Conservation (phyloP, 2,113 vertebrate species). For the Nansenia antarctica region DNA sequence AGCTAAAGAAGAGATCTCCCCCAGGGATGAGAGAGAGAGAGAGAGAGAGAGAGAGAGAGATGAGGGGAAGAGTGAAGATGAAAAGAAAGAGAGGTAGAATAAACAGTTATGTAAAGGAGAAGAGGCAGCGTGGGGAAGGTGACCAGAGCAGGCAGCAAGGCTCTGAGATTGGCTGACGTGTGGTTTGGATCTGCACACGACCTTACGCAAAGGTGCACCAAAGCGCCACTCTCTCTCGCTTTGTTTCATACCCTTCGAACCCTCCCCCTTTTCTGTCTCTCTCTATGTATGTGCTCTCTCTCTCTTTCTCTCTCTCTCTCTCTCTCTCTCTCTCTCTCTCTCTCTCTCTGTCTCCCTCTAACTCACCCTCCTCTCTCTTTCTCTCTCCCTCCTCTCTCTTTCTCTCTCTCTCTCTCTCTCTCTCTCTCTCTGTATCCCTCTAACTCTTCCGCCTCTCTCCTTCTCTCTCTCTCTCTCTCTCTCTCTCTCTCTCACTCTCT, state of each 20-base stretch:
- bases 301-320: constrained; percentile 10
- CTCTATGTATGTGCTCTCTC: neutral
- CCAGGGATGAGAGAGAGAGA: constrained; percentile 48
- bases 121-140: neutral
- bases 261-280: neutral
- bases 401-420: constrained; percentile 12
- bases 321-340: constrained; percentile 9
- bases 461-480: constrained; percentile 8
- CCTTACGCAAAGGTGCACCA: no score
- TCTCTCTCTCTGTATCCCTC: neutral
- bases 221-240: no score
- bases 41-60: constrained; percentile 18
- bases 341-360: constrained; percentile 24
- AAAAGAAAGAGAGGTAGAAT: constrained; percentile 58
- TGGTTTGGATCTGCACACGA: no score
- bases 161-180: no score
- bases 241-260: no score
- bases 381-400: neutral
- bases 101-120: constrained; percentile 42
- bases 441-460: neutral
- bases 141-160: neutral
- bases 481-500: constrained; percentile 30
- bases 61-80: constrained; percentile 47
- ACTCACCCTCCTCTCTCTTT: constrained; percentile 25
- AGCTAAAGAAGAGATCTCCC: constrained; percentile 61